Conservation (phyloP, 1,140 invertebrate genomes). For the Solen grandis region DNA sequence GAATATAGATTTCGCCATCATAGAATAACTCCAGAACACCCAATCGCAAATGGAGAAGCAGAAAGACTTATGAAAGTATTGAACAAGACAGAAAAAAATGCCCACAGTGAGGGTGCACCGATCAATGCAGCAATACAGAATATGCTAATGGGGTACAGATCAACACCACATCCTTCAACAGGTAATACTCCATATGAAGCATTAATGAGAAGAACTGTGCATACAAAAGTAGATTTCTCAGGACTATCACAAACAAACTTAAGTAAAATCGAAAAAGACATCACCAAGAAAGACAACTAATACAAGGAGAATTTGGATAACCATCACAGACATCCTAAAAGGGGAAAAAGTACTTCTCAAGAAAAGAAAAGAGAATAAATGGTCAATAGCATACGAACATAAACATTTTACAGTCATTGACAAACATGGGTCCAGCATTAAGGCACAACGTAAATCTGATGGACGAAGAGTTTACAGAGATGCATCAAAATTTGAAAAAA, state of each 20-base stretch:
- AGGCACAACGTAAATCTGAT: no score
- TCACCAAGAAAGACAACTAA: conserved; percentile 18
- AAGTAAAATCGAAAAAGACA: no score
- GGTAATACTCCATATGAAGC: conserved; percentile 3
- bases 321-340: no score
- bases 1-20: conserved; percentile 46
- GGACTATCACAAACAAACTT: not conserved
- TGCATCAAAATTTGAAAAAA: no score
- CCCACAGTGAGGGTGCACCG: conserved; percentile 40
- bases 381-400: no score
- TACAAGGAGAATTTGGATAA: conserved; percentile 28
- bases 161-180: conserved; percentile 45
- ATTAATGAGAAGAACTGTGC: not conserved
- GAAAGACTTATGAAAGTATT: conserved; percentile 54
- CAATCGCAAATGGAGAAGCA: conserved; percentile 56
- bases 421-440: no score
- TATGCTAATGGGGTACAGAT: conserved; percentile 38
- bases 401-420: no score
- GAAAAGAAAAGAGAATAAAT: no score
- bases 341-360: no score
- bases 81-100: conserved; percentile 44
- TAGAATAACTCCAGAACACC: conserved; percentile 52
- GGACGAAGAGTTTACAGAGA: no score
- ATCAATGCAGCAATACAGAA: conserved; percentile 37
- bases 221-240: conserved; percentile 5